A percentile compares a stretch with the other conserved stretches of the same genome.
phyloP scores from a whole-genome alignment of 2,113 vertebrate genomes.

The Guaruba guarouba region DNA sequence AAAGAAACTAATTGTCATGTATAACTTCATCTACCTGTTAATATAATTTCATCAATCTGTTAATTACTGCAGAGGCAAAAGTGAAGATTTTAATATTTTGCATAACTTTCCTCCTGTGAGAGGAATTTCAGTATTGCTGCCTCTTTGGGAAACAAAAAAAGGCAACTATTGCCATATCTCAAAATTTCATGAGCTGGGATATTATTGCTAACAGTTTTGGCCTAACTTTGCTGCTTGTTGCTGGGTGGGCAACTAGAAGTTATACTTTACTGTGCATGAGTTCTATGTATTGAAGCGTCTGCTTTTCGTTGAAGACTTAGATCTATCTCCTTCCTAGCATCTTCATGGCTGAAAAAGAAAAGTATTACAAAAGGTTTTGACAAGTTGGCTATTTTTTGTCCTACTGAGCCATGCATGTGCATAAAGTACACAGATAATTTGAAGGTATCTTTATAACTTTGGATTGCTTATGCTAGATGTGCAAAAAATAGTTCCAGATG shows the following conservation, averaged over 20 bases:
- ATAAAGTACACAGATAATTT: background rate
- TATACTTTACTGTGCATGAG: background rate
- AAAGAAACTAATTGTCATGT: conserved; percentile 1
- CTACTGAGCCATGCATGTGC: background rate
- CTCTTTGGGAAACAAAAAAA: background rate
- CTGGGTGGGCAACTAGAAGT: background rate
- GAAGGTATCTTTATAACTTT: background rate
- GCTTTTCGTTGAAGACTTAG: background rate
- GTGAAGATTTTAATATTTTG: background rate
- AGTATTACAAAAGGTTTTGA: background rate
- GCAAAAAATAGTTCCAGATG: conserved; percentile 34
- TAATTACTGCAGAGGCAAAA: background rate
- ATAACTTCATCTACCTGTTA: background rate
- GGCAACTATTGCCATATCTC: background rate
- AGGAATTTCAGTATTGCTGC: background rate
- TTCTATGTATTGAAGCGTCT: background rate
- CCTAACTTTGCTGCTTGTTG: background rate
- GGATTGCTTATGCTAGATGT: background rate
- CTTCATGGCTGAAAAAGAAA: background rate
- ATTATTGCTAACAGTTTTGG: background rate
- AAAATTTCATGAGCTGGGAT: conserved; percentile 5
- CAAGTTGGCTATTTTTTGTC: background rate
- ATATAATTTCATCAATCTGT: background rate
- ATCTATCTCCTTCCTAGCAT: background rate
- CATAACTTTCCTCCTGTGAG: background rate